phyloP scores from a whole-genome alignment of 1,140 invertebrate genomes.

The Habropoda laboriosa region DNA sequence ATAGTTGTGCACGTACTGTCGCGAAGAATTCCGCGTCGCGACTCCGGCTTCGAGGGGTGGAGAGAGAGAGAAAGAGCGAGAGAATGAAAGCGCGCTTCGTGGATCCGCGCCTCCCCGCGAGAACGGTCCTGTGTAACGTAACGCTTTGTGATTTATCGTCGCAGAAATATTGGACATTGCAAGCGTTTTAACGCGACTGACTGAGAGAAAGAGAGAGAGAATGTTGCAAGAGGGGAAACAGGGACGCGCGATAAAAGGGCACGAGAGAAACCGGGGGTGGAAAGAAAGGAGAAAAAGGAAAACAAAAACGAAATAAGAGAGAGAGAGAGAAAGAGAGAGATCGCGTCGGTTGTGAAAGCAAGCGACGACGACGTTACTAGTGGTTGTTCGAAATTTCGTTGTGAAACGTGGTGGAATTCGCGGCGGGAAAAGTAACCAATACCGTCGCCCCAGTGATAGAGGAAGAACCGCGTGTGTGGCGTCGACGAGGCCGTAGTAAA shows the following conservation, averaged over 20 bases:
- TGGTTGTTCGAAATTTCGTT: slow-evolving; percentile 31
- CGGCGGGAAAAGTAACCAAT: not conserved
- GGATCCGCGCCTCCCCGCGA: not conserved
- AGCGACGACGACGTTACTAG: too few species aligned
- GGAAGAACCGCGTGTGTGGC: not conserved
- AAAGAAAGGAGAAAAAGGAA: not conserved
- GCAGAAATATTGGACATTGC: slow-evolving; percentile 44
- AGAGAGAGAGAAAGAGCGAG: too few species aligned
- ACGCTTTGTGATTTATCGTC: slow-evolving; percentile 49
- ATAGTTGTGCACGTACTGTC: slow-evolving; percentile 4
- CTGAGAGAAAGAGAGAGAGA: too few species aligned
- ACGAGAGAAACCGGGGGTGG: too few species aligned
- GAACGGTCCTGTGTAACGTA: not conserved
- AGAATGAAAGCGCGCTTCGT: slow-evolving; percentile 17
- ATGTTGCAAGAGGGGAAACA: not conserved
- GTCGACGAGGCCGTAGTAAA: not conserved
- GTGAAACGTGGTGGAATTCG: not conserved
- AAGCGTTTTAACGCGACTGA: slow-evolving; percentile 21
- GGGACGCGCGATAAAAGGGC: too few species aligned
- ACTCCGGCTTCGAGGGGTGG: not conserved
- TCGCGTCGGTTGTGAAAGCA: not conserved
- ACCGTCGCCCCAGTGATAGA: not conserved
- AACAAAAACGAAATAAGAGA: not conserved
- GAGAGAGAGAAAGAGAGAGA: not conserved
- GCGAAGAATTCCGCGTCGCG: slow-evolving; percentile 10